These are phyloP conservation scores for Colletes gigas DNA, from an alignment of 1,140 invertebrate species.

Conservation along the genomic window DNA sequence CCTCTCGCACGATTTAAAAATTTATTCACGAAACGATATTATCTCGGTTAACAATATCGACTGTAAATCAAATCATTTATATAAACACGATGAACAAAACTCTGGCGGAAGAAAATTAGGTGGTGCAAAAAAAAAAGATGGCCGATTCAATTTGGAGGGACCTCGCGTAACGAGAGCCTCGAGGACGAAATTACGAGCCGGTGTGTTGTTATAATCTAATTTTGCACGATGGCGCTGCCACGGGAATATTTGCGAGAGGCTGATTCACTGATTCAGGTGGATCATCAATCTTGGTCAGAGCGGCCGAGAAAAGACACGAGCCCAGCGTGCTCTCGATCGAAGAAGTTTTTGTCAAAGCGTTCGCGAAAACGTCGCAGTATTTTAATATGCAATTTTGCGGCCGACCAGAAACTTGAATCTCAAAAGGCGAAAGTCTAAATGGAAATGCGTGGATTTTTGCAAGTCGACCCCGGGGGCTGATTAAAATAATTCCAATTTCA, in stretches of 20 bases:
- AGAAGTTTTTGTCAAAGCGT: slow-evolving; percentile 27
- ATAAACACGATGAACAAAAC: not conserved
- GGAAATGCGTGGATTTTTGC: too few species aligned
- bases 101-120: slow-evolving; percentile 4
- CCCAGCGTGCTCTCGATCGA: slow-evolving; percentile 10
- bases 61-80: not conserved
- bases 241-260: slow-evolving; percentile 26
- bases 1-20: too few species aligned
- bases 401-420: not conserved
- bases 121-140: slow-evolving; percentile 29
- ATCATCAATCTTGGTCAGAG: slow-evolving; percentile 62
- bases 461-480: too few species aligned
- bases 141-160: slow-evolving; percentile 54
- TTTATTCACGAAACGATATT: not conserved
- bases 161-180: slow-evolving; percentile 41
- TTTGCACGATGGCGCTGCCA: slow-evolving; percentile 46
- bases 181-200: slow-evolving; percentile 39
- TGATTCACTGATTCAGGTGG: slow-evolving; percentile 55
- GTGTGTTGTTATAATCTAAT: slow-evolving; percentile 63
- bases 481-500: too few species aligned
- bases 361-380: not conserved
- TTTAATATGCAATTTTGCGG: slow-evolving; percentile 18
- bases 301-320: slow-evolving; percentile 31
- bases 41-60: not conserved
- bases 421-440: not conserved